Evolutionary conservation across 2,113 vertebrate genomes (phyloP).

Genomic region (Clupea harengus): DNA sequence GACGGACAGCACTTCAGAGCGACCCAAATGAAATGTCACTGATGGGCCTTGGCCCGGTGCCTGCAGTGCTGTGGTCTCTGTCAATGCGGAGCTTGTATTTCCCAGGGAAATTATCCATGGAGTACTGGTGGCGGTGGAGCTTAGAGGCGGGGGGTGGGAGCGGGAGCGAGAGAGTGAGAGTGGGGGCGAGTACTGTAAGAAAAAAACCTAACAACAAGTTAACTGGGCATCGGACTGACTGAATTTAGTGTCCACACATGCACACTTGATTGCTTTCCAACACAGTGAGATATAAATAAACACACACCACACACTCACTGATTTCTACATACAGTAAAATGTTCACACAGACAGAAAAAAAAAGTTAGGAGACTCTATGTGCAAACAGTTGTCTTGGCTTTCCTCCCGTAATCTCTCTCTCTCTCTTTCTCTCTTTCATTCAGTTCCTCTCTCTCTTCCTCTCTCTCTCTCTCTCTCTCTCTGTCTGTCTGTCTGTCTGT

Average conservation of each 20-base stretch:
- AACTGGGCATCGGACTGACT: background rate
- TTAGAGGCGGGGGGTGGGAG: background rate
- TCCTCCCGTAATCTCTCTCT: conserved; percentile 28
- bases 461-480: conserved; percentile 2
- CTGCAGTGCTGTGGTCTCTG: background rate
- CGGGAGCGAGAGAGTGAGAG: background rate
- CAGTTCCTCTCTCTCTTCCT: conserved; percentile 25
- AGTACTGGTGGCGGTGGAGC: background rate
- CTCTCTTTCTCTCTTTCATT: conserved; percentile 23
- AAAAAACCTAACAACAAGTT: background rate
- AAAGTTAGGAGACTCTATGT: background rate
- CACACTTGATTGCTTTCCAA: background rate
- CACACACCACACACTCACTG: background rate
- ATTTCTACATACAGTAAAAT: background rate
- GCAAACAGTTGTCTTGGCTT: conserved; percentile 18
- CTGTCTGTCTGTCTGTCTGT: no score
- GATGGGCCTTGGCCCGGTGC: conserved; percentile 7
- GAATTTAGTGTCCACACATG: background rate
- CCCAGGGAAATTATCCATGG: conserved; percentile 17
- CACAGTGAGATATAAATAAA: background rate
- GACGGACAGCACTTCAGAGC: background rate
- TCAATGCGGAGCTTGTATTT: conserved; percentile 13
- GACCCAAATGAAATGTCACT: background rate
- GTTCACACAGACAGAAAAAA: conserved; percentile 20
- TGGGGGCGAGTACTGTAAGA: background rate